Evolutionary conservation across 2,113 vertebrate species (phyloP), one percentile per base, ranked within the genome.

Genomic region (Sapajus apella): DNA sequence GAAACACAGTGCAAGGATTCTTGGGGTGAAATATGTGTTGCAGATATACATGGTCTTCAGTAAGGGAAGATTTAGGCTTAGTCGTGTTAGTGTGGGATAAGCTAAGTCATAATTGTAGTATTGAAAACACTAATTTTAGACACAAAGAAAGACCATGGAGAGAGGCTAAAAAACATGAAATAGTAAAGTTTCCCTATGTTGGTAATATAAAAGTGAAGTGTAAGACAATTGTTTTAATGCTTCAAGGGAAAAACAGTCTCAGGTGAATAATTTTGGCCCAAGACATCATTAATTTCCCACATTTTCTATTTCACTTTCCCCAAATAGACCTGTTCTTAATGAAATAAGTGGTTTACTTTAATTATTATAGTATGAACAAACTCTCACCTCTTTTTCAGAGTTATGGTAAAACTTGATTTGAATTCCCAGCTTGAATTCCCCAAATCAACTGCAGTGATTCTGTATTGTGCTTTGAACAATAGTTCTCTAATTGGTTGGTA

Each of bases 211-310:
- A 75, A 87, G 8, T 84, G 55, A 66, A 80, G 16, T 86, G 40
- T 79, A 91, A 93, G 76, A 85, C 50, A 90, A 72, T 77, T 96
- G 52, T 47, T 85, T 56, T 83, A 84, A 50, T 76, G 50, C 76
- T 91, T 58, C 58, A 37, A 82, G 56, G 8, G 21, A 37, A 45
- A 81, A 61, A 32, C 23, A 66, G 9, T 64, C 55, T 81, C 14
- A 21, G 37, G 72, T 61, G n/a, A 72, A 85, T 96, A n/a, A 87
- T 73, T 96, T 96, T 47, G 66, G 52, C 47, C 47, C 47, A 64
- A 95, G 50, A 87, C 47, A 64, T n/a, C 32, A 87, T 76, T 83
- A 92, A 61, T 79, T 94, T 83, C 64, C n/a, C 47, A 64, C 20
- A 83, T 50, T 75, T 97, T 85, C 37, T 40, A 10, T 55, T 72